Base-by-base conservation (phyloP, 2,113 vertebrate genomes). In the Otocyon megalotis region DNA sequence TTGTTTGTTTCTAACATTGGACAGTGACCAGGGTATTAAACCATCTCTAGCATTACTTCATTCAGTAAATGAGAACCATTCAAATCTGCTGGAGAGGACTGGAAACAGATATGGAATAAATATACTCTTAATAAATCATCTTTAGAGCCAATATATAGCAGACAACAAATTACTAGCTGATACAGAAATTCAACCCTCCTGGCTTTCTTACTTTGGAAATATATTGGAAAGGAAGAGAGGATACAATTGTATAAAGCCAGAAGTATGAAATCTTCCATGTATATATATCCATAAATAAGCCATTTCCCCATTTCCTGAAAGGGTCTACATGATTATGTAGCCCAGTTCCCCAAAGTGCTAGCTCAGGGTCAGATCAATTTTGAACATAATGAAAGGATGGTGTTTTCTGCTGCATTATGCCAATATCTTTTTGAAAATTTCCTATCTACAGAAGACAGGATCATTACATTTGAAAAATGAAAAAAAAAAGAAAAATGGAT, bases 381-480 rank as follows among this genome's bases (percentile, higher is more conserved):
- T 98, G 83, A 94, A 94, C 74, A 80, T 87, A 97, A 97, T 98
- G 87, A 97, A 98, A 98, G 84, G 92, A 96, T 97, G 81, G 71
- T 9, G 30, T 95, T 98, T 98, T 95, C 53, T 90, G 87, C 76
- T 95, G 79, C 77, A 95, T 97, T 98, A 74, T 98, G 65, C 92
- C 97, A 98, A 94, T 97, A 98, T 97, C 95, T 98, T 98, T 98
- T 97, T 97, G 96, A 97, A 95, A 98, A 97, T 98, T 97, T 97
- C 80, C 65, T 80, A 96, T 91, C 92, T 97, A 28, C 4, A 81
- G 82, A 98, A 90, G 97, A 97, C 90, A 91, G 74, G 92, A 96
- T 97, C 1, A 0, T 98, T 98, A 54, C 43, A 63, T 98, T 98
- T 98, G 94, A 98, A 97, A 98, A 98, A 97, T 96, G 96, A n/a